Base-by-base conservation (phyloP, 2,888 invertebrate genomes). In the Venusia cambrica region DNA sequence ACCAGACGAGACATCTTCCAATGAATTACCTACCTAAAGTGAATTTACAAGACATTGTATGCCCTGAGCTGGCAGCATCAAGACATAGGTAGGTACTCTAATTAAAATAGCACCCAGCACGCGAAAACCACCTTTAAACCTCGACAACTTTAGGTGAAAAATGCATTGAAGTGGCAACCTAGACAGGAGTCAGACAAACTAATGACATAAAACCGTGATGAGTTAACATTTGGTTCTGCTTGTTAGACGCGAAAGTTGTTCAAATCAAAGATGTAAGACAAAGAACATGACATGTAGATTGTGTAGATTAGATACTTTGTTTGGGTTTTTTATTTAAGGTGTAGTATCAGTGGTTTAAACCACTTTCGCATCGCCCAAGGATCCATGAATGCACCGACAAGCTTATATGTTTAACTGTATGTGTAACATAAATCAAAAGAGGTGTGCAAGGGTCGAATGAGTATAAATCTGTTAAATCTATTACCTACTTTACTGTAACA, bases 221-320 rank as follows among this genome's bases (percentile, higher is more conserved):
- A 73, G 51, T 65, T 56, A 57, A 57, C 61, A 55, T 56, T 55
- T 55, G 53, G 47, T 54, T 61, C 52, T 59, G 55, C 58, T 65
- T 63, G 64, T 66, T 67, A 69, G 59, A 57, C 59, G 59, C 51
- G 66, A 69, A 69, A 71, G 68, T 62, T 56, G 59, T 51, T 55
- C 54, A 62, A 63, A 62, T 57, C 57, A 41, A 54, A 52, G 40
- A 26, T 26, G 26, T 26, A 27, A 39, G 29, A 13, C 5, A 24
- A 8, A 2, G 3, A 2, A 14, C 13, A 14, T 7, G 4, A 25
- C n/a, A n/a, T n/a, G n/a, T n/a, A n/a, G n/a, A n/a, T n/a, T n/a
- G n/a, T n/a, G n/a, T n/a, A n/a, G n/a, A n/a, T n/a, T n/a, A n/a
- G n/a, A n/a, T n/a, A n/a, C n/a, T n/a, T n/a, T n/a, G n/a, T n/a